Evolutionary conservation across 1,140 invertebrate species (phyloP), one percentile per base, ranked within the genome.

Genomic region (Diprion similis): DNA sequence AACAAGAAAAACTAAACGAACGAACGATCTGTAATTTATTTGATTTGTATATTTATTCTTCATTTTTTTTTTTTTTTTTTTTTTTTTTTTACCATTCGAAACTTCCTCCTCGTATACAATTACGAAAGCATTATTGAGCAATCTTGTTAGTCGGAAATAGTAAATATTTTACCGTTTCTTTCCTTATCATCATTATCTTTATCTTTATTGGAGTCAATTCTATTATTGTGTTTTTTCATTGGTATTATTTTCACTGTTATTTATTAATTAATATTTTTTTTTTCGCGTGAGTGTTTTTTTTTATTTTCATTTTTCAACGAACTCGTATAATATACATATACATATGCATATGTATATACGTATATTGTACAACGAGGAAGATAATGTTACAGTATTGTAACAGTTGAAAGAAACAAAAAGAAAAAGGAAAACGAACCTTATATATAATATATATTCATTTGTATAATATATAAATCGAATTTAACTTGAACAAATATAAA

Each of bases 271-370:
- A 59, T 18, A 66, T 66, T 66, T 66, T 69, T 73, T 67, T 45
- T 68, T 72, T 72, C n/a, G n/a, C n/a, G n/a, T n/a, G n/a, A 66
- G 66, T 66, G 65, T 69, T 73, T 67, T 45, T 68, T 72, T 72
- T 71, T 46, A 74, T 45, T 71, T 59, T 15, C n/a, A n/a, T n/a
- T 37, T 71, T 13, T 51, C 48, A 46, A 17, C 24, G 51, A 18
- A 17, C 24, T 78, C 77, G 70, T 76, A 51, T 75, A 65, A 79
- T 59, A 80, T 73, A 74, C 78, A 77, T 77, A 70, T 64, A 72
- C 66, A n/a, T n/a, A n/a, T n/a, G n/a, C n/a, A n/a, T n/a, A n/a
- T n/a, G n/a, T n/a, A n/a, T n/a, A n/a, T n/a, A n/a, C n/a, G n/a
- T 1, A 37, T 37, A 37, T 37, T 37, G 24, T 1, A 37, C 2